These are phyloP conservation scores for Mormyrus proboscirostris DNA, from an alignment of 2,797 vertebrate genomes.

Conservation along the genomic window DNA sequence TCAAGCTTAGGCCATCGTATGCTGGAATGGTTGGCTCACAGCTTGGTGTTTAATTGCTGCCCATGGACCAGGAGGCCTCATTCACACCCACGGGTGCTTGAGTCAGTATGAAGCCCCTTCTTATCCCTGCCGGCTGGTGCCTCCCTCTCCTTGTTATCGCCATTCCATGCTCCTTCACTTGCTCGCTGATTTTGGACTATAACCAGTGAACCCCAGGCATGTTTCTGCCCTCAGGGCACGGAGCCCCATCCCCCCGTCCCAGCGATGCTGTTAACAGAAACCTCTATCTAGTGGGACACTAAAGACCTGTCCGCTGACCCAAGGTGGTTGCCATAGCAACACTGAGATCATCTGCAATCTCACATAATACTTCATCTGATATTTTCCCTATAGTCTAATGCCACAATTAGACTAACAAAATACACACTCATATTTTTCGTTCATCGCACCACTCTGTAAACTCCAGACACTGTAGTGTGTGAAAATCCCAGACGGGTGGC, in stretches of 20 bases:
- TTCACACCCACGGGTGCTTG: background rate
- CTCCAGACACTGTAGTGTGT: background rate
- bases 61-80: background rate
- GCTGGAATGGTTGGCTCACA: background rate
- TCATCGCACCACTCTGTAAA: background rate
- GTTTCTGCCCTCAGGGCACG: background rate
- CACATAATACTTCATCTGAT: background rate
- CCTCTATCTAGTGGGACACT: background rate
- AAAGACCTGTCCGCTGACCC: background rate
- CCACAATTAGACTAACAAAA: background rate
- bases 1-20: background rate
- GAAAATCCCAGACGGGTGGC: background rate
- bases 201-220: conserved; percentile 3
- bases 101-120: background rate
- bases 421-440: background rate
- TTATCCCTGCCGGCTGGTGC: background rate
- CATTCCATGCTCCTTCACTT: background rate
- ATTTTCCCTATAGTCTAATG: background rate
- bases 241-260: background rate
- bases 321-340: background rate
- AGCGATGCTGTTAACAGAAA: background rate
- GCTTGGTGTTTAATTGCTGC: background rate
- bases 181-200: background rate
- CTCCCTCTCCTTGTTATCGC: background rate
- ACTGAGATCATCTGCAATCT: background rate